Evolutionary conservation across 2,797 vertebrate genomes (phyloP), one percentile per base, ranked within the genome.

Genomic region (Myotis myotis): DNA sequence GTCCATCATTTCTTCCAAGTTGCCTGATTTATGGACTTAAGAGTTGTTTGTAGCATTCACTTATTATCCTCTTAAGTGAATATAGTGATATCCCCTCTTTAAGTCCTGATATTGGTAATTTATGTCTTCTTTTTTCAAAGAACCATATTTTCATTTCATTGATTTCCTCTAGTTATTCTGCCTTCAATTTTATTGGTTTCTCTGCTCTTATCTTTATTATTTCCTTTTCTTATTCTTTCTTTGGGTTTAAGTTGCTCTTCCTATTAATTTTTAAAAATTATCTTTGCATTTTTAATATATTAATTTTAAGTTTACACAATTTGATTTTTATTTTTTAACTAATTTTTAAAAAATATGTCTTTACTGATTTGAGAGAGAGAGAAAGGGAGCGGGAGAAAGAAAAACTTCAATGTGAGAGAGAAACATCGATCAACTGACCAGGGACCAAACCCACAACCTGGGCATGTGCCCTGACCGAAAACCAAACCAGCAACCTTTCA

Each of bases 241-340:
- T 38, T 75, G 57, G 19, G 25, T 55, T 89, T 76, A 86, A 49
- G 64, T 60, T 89, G 51, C 47, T 94, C 57, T 70, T 75, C 30
- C 44, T 28, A 38, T 23, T 83, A 60, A 44, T 20, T 80, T 76
- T 53, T 36, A 38, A 47, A 90, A 84, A 70, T 75, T 30, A 64
- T 64, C 23, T 53, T 95, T 92, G 33, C 55, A 74, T 95, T 92
- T 70, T 70, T 9, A 87, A 68, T 49, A 36, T n/a, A 55, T 38
- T 75, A 91, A 51, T 25, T 55, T 0, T 70, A 74, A 33, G 3
- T 25, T 74, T 70, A 55, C 38, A 22, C 30, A 30, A 75, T 25
- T 75, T 64, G 12, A 64, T n/a, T 64, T 30, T 64, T n/a, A n/a
- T 64, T 64, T 60, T 62, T 64, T 64, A 64, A 30, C 60, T n/a